Evolutionary conservation across 2,113 vertebrate species (phyloP), one percentile per base, ranked within the genome.

Genomic region (Leptosomus discolor): DNA sequence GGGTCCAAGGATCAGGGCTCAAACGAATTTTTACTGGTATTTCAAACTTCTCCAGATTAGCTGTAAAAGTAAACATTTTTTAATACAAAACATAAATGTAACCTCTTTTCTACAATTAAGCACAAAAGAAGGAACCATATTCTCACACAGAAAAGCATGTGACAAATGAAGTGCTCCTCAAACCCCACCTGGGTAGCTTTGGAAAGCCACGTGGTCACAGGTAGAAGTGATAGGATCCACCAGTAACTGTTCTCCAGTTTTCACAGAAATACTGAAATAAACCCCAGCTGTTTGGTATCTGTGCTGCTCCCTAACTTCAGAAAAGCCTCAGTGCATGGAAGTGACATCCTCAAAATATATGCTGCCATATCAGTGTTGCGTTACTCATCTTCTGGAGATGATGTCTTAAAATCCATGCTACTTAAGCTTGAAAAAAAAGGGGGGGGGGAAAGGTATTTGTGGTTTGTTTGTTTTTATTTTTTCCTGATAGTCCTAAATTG

Each of bases 1-100:
- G 99, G 74, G 99, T 99, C 99, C 99, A 99, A 1, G 99, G 98
- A 6, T 99, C 99, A 5, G 99, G 97, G 84, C 99, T 99, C 95
- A 99, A 97, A 18, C 98, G 95, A 90, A 99, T 98, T 98, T 99
- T 99, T 32, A 98, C 96, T 23, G 99, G 99, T 54, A 99, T 98
- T 97, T 99, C 99, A 97, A 99, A 99, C 78, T 99, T 99, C 97
- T 99, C 99, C 87, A 99, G 97, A 54, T 99, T 98, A 78, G 98
- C 99, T 99, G 92, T 8, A 92, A 92, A 89, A 36, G 71, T 12
- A 39, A 60, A 30, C 6, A 41, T 11, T 60, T 69, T 64, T 78
- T 15, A 78, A 64, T 23, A 43, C 20, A 51, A 51, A 57, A 23
- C 1, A 5, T 16, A 37, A 83, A 26, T 1, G 5, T 15, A 77